Evolutionary conservation across 2,113 vertebrate species (phyloP).

Genomic region (Polyodon spathula): DNA sequence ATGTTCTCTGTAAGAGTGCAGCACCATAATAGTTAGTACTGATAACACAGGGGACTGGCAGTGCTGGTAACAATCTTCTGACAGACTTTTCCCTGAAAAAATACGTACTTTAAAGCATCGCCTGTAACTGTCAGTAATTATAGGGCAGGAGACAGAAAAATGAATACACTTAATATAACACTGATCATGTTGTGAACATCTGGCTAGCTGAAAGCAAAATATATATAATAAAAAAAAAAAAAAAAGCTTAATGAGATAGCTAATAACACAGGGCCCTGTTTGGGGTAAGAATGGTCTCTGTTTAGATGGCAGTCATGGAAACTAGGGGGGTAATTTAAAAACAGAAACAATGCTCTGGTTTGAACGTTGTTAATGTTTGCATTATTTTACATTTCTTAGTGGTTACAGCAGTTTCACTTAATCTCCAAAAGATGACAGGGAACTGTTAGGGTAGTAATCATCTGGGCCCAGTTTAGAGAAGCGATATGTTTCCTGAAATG

Average conservation of each 20-base stretch:
- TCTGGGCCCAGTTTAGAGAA: no score
- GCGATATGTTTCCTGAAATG: no score
- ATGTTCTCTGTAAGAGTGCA: slow-evolving; percentile 58
- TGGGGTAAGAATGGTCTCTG: background rate
- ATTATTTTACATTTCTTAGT: no score
- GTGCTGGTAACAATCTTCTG: slow-evolving; percentile 46
- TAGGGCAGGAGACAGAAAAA: background rate
- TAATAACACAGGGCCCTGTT: background rate
- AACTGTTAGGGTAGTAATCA: no score
- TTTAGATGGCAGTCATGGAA: slow-evolving; percentile 9
- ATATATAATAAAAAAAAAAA: slow-evolving; percentile 7
- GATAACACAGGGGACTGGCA: slow-evolving; percentile 44
- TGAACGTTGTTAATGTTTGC: no score
- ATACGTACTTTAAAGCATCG: background rate
- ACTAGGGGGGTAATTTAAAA: background rate
- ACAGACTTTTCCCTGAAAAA: slow-evolving; percentile 16
- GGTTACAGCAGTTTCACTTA: no score
- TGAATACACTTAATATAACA: slow-evolving; percentile 2
- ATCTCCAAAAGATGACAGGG: no score
- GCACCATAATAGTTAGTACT: slow-evolving; percentile 50
- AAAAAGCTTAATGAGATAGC: slow-evolving; percentile 10
- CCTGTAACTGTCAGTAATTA: slow-evolving; percentile 21
- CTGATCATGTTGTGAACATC: slow-evolving; percentile 13
- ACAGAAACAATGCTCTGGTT: background rate
- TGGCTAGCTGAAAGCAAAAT: slow-evolving; percentile 4